phyloP scores from a whole-genome alignment of 2,797 vertebrate genomes.

The Cynopterus sphinx region DNA sequence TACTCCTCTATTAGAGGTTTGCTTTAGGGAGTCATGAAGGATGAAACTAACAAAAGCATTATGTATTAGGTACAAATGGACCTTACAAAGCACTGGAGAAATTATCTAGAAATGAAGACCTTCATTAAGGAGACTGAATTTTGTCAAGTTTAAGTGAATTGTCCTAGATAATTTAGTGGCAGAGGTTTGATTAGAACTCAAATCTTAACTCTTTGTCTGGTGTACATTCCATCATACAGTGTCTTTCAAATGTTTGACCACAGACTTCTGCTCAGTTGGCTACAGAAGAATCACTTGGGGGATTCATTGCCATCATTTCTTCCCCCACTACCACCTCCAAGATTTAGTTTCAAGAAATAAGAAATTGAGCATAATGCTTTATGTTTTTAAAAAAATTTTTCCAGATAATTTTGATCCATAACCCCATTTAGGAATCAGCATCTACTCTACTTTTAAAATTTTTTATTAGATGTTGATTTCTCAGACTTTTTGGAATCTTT shows the following conservation, averaged over 20 bases:
- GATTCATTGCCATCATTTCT: background rate
- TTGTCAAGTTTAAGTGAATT: background rate
- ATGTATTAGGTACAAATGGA: background rate
- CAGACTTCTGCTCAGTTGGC: background rate
- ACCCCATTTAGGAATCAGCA: background rate
- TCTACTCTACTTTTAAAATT: background rate
- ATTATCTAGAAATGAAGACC: background rate
- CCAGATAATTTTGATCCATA: background rate
- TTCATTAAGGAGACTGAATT: background rate
- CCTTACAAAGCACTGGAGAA: background rate
- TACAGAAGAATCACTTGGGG: background rate
- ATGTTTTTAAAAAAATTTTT: background rate
- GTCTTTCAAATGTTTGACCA: background rate
- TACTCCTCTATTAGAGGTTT: background rate
- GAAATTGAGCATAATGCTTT: background rate
- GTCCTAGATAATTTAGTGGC: background rate
- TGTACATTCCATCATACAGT: background rate
- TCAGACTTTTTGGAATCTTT: background rate
- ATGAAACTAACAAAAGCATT: constrained; percentile 30
- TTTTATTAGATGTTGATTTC: background rate
- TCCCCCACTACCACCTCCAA: background rate
- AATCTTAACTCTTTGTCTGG: background rate
- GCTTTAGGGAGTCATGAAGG: constrained; percentile 25
- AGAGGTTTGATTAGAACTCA: background rate
- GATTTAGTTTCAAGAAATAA: background rate